phyloP scores from a whole-genome alignment of 2,888 invertebrate species.

The Drosophila planitibia region DNA sequence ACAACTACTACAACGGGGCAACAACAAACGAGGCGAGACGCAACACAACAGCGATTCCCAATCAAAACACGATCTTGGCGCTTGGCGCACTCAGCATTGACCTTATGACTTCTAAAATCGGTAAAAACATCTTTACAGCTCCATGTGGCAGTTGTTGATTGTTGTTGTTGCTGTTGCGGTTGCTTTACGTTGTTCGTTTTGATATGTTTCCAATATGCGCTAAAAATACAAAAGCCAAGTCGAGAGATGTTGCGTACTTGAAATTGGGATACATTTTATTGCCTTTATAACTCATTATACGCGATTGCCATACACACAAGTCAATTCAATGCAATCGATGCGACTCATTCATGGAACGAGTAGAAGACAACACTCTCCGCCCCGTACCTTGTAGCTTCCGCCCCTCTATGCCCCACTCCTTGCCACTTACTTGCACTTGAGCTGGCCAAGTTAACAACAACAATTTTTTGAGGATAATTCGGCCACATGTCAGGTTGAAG shows the following conservation, averaged over 20 bases:
- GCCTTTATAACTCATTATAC: constrained; percentile 53
- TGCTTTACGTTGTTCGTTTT: constrained; percentile 46
- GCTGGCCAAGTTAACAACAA: constrained; percentile 29
- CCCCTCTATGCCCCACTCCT: not conserved
- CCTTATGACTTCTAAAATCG: constrained; percentile 83
- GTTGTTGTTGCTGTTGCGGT: constrained; percentile 33
- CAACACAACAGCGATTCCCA: constrained; percentile 49
- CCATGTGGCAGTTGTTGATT: constrained; percentile 63
- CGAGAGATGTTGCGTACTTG: constrained; percentile 72
- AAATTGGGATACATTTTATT: constrained; percentile 74
- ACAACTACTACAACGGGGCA: constrained; percentile 31
- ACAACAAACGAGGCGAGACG: constrained; percentile 25
- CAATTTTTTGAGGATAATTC: constrained; percentile 55
- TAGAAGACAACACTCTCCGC: constrained; percentile 14
- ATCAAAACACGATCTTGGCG: constrained; percentile 78
- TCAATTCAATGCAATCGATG: constrained; percentile 35
- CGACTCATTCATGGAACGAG: constrained; percentile 40
- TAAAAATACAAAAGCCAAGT: constrained; percentile 70
- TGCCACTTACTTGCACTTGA: constrained; percentile 38
- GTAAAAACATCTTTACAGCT: constrained; percentile 83
- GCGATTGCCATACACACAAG: constrained; percentile 50
- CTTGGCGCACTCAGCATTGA: constrained; percentile 79
- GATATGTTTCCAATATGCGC: constrained; percentile 59
- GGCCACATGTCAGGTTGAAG: constrained; percentile 62
- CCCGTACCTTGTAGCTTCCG: not conserved